Evolutionary conservation across 2,888 invertebrate genomes (phyloP).

Genomic region (Caprella mutica): DNA sequence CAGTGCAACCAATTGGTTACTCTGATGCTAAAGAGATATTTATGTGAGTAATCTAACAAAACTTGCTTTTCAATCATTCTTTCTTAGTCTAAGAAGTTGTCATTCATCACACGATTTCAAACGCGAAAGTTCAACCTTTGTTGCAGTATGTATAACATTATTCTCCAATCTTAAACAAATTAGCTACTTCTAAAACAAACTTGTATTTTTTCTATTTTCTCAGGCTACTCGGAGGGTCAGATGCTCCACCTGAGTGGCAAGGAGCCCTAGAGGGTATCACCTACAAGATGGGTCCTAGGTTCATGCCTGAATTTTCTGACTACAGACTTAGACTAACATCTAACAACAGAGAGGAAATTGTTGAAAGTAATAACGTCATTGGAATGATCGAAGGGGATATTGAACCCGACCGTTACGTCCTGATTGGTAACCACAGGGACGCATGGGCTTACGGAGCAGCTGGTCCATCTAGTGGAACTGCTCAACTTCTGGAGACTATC

Average conservation of each 20-base stretch:
- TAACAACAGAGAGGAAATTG: constrained; percentile 21
- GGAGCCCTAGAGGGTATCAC: constrained; percentile 40
- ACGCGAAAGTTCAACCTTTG: too few species aligned
- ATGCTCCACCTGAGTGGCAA: constrained; percentile 38
- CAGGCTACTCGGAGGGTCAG: constrained; percentile 12
- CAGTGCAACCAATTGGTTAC: constrained; percentile 26
- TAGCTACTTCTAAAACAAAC: too few species aligned
- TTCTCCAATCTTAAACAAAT: too few species aligned
- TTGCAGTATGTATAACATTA: too few species aligned
- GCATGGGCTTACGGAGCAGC: constrained; percentile 46
- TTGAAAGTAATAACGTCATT: constrained; percentile 39
- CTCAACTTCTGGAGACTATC: constrained; percentile 43
- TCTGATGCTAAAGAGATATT: constrained; percentile 21
- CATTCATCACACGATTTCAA: too few species aligned
- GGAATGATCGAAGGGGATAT: constrained; percentile 38
- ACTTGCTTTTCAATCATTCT: too few species aligned
- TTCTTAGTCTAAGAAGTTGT: too few species aligned
- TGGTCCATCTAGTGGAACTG: constrained; percentile 46
- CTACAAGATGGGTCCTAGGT: constrained; percentile 40
- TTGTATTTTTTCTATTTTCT: too few species aligned
- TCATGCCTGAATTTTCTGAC: constrained; percentile 35
- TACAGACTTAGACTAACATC: constrained; percentile 29
- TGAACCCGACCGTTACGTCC: constrained; percentile 43
- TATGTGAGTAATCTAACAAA: constrained; percentile 1
- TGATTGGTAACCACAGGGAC: constrained; percentile 47